Evolutionary conservation across 2,888 invertebrate species (phyloP).

Genomic region (Andricus curvator): DNA sequence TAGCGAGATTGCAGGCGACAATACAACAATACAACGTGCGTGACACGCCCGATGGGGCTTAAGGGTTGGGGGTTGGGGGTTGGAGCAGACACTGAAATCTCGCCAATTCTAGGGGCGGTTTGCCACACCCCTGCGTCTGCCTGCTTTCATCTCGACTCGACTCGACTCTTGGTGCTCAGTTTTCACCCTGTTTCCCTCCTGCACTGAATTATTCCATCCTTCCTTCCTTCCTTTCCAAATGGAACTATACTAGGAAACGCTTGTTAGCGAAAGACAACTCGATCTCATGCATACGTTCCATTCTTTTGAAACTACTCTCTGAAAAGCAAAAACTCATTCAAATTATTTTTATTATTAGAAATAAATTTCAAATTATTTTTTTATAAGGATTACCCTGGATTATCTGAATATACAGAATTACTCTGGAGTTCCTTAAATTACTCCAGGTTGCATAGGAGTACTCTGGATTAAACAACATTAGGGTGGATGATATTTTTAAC

Average conservation of each 20-base stretch:
- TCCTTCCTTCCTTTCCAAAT: conserved; percentile 47
- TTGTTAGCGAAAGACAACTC: conserved; percentile 52
- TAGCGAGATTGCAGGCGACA: conserved; percentile 78
- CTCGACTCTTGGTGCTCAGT: conserved; percentile 51
- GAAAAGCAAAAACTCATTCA: not conserved
- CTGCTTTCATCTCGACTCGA: conserved; percentile 56
- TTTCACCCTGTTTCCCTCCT: conserved; percentile 50
- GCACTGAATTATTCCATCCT: conserved; percentile 56
- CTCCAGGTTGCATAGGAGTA: too few relatives aligned
- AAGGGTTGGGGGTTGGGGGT: conserved; percentile 56
- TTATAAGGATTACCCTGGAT: too few relatives aligned
- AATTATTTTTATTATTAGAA: too few relatives aligned
- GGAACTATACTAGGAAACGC: conserved; percentile 57
- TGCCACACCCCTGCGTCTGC: conserved; percentile 70
- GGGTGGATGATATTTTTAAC: too few relatives aligned
- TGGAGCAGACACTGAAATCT: conserved; percentile 75
- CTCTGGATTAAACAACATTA: too few relatives aligned
- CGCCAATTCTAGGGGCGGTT: conserved; percentile 76
- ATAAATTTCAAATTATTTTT: too few relatives aligned
- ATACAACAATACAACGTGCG: conserved; percentile 76
- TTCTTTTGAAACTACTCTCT: conserved; percentile 32
- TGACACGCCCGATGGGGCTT: conserved; percentile 76
- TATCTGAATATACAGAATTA: too few relatives aligned
- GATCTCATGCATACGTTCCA: conserved; percentile 28
- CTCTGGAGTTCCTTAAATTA: too few relatives aligned